Percentiles rank a stretch among this genome's conserved stretches.
These are phyloP conservation scores for Lepilemur septentrionalis DNA, from an alignment of 2,797 vertebrate genomes.

Conservation along the genomic window DNA sequence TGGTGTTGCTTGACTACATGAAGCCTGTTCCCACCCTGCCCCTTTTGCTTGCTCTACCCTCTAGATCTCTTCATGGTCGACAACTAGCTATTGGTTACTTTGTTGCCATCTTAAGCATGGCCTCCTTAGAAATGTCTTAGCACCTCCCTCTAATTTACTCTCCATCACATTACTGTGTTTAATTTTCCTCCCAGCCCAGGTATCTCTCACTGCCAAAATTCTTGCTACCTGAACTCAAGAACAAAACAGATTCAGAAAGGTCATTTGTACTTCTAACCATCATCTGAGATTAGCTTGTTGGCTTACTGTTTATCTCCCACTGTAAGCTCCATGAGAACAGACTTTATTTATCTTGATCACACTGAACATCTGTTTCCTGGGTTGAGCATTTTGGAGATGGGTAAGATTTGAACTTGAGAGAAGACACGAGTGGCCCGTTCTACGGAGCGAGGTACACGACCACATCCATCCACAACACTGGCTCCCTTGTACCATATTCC, in stretches of 20 bases:
- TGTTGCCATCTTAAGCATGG: background rate
- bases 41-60: background rate
- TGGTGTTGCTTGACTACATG: background rate
- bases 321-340: background rate
- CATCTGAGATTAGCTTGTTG: background rate
- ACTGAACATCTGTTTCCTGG: background rate
- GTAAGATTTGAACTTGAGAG: background rate
- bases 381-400: background rate
- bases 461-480: background rate
- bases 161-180: background rate
- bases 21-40: background rate
- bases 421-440: background rate
- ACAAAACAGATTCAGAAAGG: background rate
- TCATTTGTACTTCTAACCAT: background rate
- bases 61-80: background rate
- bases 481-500: background rate
- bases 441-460: background rate
- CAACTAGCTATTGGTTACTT: background rate
- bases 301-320: background rate
- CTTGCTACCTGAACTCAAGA: background rate
- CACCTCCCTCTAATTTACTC: background rate
- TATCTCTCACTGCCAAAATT: background rate
- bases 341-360: background rate
- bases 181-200: background rate
- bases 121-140: background rate